Conservation (phyloP, 2,888 invertebrate genomes). For the Exocentrus adspersus region DNA sequence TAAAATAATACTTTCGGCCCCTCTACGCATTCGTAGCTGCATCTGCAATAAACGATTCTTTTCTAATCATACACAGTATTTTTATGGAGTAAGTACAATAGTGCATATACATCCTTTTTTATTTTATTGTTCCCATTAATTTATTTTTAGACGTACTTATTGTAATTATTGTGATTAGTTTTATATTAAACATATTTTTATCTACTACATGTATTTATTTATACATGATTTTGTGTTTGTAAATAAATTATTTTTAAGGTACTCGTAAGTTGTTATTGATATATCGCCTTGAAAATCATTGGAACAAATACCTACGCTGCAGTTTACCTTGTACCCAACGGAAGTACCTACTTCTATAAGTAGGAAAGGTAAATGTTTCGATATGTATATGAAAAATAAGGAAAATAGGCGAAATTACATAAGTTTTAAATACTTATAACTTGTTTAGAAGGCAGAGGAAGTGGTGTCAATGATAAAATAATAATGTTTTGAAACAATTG, state of each 20-base stretch:
- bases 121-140: neutral
- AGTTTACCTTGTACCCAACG: no score
- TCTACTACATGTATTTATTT: neutral
- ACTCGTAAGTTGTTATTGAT: neutral
- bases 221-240: conserved; percentile 4
- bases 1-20: neutral
- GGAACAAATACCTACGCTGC: no score
- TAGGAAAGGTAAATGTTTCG: no score
- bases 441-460: no score
- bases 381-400: no score
- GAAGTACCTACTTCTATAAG: no score
- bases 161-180: conserved; percentile 10
- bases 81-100: no score
- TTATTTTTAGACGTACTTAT: conserved; percentile 12
- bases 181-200: neutral
- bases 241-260: conserved; percentile 10
- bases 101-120: conserved; percentile 1
- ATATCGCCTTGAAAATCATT: no score
- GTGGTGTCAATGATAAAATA: no score
- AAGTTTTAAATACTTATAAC: no score
- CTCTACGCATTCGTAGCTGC: neutral
- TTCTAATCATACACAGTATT: neutral
- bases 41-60: neutral
- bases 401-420: no score
- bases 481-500: no score